Conservation (phyloP, 2,888 invertebrate species). For the Epinotia demarniana region DNA sequence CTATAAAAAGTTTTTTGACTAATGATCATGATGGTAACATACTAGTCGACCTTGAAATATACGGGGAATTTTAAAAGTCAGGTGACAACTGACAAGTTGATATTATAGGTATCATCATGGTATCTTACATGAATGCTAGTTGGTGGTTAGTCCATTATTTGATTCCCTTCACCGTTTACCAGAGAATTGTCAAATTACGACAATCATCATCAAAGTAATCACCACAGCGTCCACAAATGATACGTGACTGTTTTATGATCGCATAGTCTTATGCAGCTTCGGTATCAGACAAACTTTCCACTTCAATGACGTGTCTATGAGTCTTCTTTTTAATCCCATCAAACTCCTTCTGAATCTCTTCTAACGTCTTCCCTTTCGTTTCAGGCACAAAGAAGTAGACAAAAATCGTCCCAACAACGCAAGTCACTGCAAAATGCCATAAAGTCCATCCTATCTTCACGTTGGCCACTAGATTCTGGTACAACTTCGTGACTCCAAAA, state of each 20-base stretch:
- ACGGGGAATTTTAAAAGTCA: background rate
- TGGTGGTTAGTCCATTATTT: background rate
- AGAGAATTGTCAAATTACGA: background rate
- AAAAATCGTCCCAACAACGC: constrained; percentile 85
- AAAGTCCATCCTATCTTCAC: constrained; percentile 87
- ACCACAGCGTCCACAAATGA: background rate
- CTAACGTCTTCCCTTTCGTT: constrained; percentile 84
- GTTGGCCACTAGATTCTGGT: constrained; percentile 83
- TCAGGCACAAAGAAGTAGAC: constrained; percentile 88
- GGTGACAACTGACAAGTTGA: background rate
- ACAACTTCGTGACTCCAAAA: constrained; percentile 86
- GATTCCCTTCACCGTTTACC: background rate
- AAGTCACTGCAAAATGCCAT: constrained; percentile 86
- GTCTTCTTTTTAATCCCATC: constrained; percentile 74
- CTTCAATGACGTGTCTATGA: constrained; percentile 78
- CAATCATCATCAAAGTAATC: background rate
- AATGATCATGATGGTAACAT: background rate
- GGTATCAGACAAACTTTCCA: constrained; percentile 69
- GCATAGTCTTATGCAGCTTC: constrained; percentile 48
- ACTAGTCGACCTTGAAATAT: background rate
- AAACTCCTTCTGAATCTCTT: constrained; percentile 83
- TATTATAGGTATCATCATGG: background rate
- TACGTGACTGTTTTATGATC: background rate
- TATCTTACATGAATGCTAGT: background rate
- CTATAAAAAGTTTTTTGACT: no score